These are phyloP conservation scores for Ceuthmochares aereus DNA, from an alignment of 2,113 vertebrate genomes.

Conservation along the genomic window DNA sequence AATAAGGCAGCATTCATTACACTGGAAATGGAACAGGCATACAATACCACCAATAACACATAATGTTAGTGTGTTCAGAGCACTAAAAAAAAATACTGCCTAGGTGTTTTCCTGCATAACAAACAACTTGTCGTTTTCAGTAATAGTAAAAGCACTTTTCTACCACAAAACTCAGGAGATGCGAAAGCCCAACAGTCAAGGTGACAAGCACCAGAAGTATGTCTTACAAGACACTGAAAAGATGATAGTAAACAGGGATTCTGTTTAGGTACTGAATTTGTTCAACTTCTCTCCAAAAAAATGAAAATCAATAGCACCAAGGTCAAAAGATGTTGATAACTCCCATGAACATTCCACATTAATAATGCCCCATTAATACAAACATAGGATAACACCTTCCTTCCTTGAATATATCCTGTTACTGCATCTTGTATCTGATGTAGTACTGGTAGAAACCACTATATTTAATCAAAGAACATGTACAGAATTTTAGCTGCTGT, in stretches of 20 bases:
- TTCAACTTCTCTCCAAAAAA: neutral
- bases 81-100: neutral
- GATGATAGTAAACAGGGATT: neutral
- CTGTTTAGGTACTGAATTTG: neutral
- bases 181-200: neutral
- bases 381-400: neutral
- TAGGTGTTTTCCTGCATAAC: neutral
- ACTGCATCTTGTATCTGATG: neutral
- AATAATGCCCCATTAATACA: neutral
- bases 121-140: neutral
- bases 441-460: neutral
- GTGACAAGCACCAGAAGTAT: neutral
- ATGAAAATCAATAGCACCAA: neutral
- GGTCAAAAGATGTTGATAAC: neutral
- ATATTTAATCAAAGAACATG: neutral
- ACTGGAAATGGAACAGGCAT: neutral
- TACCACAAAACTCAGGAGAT: neutral
- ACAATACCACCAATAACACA: neutral
- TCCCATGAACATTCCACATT: neutral
- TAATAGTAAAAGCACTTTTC: neutral
- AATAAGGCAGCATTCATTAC: neutral
- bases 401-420: neutral
- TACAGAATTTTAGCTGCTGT: neutral
- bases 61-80: neutral
- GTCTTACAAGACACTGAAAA: neutral